Conservation (phyloP, 2,888 invertebrate species). For the Nomada fabriciana region DNA sequence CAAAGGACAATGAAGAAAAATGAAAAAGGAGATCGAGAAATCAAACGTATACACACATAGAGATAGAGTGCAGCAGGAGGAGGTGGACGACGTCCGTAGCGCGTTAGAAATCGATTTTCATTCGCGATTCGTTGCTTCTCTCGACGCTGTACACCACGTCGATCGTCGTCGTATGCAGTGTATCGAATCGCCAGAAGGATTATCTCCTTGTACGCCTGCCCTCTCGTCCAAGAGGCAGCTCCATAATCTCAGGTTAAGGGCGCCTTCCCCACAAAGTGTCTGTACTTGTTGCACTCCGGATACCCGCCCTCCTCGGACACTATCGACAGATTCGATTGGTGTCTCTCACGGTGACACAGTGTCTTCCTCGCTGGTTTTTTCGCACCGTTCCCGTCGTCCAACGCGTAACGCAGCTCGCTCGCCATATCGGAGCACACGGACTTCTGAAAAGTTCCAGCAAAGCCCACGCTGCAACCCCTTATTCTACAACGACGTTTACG, state of each 20-base stretch:
- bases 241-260: constrained; percentile 71
- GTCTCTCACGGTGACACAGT: constrained; percentile 67
- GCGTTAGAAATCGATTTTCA: constrained; percentile 7
- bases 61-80: neutral
- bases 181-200: constrained; percentile 13
- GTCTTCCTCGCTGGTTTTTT: constrained; percentile 70
- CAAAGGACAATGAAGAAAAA: constrained; percentile 20
- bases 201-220: neutral
- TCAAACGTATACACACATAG: constrained; percentile 17
- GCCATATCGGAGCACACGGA: constrained; percentile 91
- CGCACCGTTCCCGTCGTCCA: constrained; percentile 86
- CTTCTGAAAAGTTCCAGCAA: constrained; percentile 85
- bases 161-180: constrained; percentile 19
- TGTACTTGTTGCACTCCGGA: constrained; percentile 75
- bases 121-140: constrained; percentile 11
- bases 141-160: constrained; percentile 1
- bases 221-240: neutral
- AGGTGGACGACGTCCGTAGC: constrained; percentile 24
- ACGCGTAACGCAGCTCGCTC: constrained; percentile 89
- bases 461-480: constrained; percentile 41
- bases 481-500: neutral
- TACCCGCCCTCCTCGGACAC: constrained; percentile 73
- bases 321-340: constrained; percentile 75
- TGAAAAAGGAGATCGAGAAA: neutral
- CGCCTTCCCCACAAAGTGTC: constrained; percentile 78